phyloP scores from a whole-genome alignment of 2,113 vertebrate species.

The Gallinago media region DNA sequence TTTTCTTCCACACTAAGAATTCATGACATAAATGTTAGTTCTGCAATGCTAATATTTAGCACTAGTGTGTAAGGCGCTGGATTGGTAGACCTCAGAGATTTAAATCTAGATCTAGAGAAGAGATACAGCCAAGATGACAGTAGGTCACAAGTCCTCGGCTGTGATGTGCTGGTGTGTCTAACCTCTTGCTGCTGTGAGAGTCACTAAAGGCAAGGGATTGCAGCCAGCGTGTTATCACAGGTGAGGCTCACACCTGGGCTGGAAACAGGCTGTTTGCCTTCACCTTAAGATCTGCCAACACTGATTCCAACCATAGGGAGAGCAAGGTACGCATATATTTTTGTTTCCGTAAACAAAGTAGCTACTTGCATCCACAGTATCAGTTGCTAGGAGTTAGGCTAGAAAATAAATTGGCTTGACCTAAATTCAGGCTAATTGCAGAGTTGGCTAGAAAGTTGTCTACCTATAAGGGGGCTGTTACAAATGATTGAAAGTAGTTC shows the following conservation, averaged over 20 bases:
- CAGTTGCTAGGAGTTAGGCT: not conserved
- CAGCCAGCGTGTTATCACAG: not conserved
- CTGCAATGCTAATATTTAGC: conserved; percentile 10
- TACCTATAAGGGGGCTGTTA: not conserved
- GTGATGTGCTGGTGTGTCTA: not conserved
- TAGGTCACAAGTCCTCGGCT: not conserved
- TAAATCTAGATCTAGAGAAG: not conserved
- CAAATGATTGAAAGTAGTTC: not conserved
- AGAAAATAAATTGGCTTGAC: not conserved
- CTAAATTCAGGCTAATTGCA: not conserved
- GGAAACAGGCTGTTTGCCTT: not conserved
- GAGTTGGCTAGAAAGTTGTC: not conserved
- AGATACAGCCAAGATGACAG: not conserved
- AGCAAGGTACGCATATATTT: not conserved
- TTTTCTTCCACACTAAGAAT: not conserved
- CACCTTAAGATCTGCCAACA: not conserved
- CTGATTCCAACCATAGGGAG: not conserved
- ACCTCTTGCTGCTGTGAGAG: not conserved
- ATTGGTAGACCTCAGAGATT: not conserved
- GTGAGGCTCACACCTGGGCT: not conserved
- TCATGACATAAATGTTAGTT: not conserved
- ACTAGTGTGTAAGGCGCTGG: not conserved
- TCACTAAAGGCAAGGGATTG: not conserved
- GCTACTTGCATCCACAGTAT: not conserved
- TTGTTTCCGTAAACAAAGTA: not conserved